These are phyloP conservation scores for Drosophila stalkeri DNA, from an alignment of 2,888 invertebrate genomes.

Conservation along the genomic window DNA sequence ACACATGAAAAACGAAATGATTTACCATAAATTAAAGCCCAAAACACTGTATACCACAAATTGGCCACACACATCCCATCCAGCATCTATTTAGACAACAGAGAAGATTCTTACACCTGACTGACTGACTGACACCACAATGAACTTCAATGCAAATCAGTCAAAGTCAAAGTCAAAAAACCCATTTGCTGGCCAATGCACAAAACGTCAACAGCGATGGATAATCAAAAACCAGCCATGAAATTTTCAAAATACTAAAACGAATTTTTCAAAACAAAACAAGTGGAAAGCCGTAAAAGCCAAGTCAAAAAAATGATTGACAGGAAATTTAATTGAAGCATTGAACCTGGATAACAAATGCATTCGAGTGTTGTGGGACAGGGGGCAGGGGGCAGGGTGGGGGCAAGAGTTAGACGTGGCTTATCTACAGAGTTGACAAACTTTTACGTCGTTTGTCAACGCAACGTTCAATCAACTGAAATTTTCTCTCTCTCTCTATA, in stretches of 20 bases:
- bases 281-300: slow-evolving; percentile 36
- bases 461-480: slow-evolving; percentile 63
- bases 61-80: neutral
- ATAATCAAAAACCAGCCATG: slow-evolving; percentile 64
- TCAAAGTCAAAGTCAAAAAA: slow-evolving; percentile 60
- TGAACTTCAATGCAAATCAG: slow-evolving; percentile 55
- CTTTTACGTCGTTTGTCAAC: slow-evolving; percentile 53
- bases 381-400: too few relatives aligned
- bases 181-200: slow-evolving; percentile 45
- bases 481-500: slow-evolving; percentile 23
- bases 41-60: neutral
- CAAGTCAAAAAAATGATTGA: slow-evolving; percentile 63
- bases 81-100: neutral
- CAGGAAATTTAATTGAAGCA: slow-evolving; percentile 74
- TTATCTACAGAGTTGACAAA: slow-evolving; percentile 25
- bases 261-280: slow-evolving; percentile 27
- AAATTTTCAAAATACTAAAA: slow-evolving; percentile 46
- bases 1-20: neutral
- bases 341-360: slow-evolving; percentile 59
- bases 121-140: slow-evolving; percentile 11
- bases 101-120: slow-evolving; percentile 23
- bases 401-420: slow-evolving; percentile 1
- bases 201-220: slow-evolving; percentile 31
- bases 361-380: neutral
- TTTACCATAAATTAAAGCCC: neutral